Evolutionary conservation across 1,140 invertebrate genomes (phyloP), one percentile per base, ranked within the genome.

Genomic region (Brachionus manjavacas): DNA sequence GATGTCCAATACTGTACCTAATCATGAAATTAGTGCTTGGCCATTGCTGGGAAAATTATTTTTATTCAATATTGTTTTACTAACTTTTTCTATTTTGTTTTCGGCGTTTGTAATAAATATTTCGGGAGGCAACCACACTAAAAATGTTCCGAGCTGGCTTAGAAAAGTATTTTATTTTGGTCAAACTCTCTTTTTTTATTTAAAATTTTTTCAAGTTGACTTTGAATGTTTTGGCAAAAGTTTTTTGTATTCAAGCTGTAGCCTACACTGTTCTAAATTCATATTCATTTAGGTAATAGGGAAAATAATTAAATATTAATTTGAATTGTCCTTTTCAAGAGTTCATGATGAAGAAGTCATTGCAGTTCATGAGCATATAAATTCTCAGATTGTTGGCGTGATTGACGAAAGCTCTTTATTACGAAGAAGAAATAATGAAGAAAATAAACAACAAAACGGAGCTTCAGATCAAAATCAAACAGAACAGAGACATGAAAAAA

Each of bases 161-260:
- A 60, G 41, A 68, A 81, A 81, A 41, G 79, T 81, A 64, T 35
- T 28, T 46, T 39, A 16, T 16, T 64, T 68, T 64, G 11, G 14
- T 64, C 28, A 1, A 4, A 35, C 4, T 66, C 14, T 35, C 8
- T 39, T 6, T 11, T 9, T 35, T 16, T n/a, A 81, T 66, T 64
- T 31, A 16, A 55, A n/a, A 78, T 23, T 68, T 81, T 64, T 49
- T 81, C 4, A 81, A 81, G 79, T 12, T 81, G 4, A 81, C 79
- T 39, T 31, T 81, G n/a, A 81, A 64, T 43, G 39, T 81, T 64
- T 39, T 81, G 25, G 35, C 79, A 23, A 81, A 20, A 68, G 35
- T 81, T 43, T 81, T 81, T 39, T 81, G 79, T 31, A 43, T 81
- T 64, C 79, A 81, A 64, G 52, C 79, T 35, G 39, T 81, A 11